phyloP scores from a whole-genome alignment of 2,113 vertebrate species.

The Heterocephalus glaber region DNA sequence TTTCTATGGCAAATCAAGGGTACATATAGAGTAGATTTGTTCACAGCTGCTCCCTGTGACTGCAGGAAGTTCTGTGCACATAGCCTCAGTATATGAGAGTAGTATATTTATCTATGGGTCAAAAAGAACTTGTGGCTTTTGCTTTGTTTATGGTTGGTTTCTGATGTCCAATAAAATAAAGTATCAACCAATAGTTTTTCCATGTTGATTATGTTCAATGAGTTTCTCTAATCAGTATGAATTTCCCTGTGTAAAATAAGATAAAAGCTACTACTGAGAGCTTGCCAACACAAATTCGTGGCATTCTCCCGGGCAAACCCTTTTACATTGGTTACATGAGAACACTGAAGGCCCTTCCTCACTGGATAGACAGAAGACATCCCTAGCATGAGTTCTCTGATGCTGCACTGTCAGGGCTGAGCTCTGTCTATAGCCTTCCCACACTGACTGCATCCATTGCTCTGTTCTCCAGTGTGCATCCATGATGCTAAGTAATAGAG shows the following conservation, averaged over 20 bases:
- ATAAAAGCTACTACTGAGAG: neutral
- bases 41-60: neutral
- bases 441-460: neutral
- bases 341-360: neutral
- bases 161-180: neutral
- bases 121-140: neutral
- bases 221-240: conserved; percentile 18
- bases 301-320: neutral
- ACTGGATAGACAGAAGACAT: neutral
- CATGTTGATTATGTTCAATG: neutral
- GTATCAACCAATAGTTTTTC: neutral
- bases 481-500: neutral
- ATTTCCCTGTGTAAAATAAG: neutral
- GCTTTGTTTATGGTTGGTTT: conserved; percentile 4
- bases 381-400: conserved; percentile 67
- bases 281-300: neutral
- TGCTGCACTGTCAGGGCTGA: neutral
- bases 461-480: neutral
- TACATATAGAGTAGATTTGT: neutral
- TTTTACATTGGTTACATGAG: neutral
- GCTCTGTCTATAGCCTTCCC: neutral
- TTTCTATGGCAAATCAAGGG: neutral
- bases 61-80: neutral
- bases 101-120: neutral
- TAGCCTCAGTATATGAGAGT: neutral